phyloP scores from a whole-genome alignment of 2,113 vertebrate species.

The Oplegnathus fasciatus region DNA sequence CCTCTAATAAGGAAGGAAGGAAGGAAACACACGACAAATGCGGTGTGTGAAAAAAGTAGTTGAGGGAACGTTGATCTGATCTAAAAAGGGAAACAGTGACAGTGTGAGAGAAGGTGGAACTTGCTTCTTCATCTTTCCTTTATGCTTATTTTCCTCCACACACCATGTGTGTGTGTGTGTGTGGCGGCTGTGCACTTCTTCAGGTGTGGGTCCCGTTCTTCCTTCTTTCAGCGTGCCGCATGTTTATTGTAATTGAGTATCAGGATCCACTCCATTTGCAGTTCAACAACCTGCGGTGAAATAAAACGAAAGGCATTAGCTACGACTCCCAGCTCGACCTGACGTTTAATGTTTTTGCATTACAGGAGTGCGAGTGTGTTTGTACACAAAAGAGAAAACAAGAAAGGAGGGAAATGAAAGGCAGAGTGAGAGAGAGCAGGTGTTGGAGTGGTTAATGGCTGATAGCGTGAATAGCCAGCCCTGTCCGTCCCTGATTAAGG shows the following conservation, averaged over 20 bases:
- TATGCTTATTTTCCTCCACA: neutral
- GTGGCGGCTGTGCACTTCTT: neutral
- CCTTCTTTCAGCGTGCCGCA: slow-evolving; percentile 9
- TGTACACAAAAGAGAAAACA: slow-evolving; percentile 61
- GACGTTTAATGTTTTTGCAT: slow-evolving; percentile 40
- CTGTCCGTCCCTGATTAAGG: slow-evolving; percentile 60
- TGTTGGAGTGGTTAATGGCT: slow-evolving; percentile 83
- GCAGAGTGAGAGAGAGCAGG: slow-evolving; percentile 81
- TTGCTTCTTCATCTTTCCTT: slow-evolving; percentile 10
- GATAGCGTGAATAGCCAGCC: slow-evolving; percentile 69
- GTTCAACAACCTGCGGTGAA: slow-evolving; percentile 79
- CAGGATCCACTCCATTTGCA: slow-evolving; percentile 41
- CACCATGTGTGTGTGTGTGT: neutral
- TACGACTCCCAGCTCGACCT: neutral
- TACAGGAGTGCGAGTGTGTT: slow-evolving; percentile 26
- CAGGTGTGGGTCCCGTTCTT: neutral
- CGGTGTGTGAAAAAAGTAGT: too few relatives aligned
- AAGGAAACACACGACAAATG: too few relatives aligned
- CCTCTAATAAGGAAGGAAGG: neutral
- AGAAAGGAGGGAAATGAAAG: slow-evolving; percentile 52
- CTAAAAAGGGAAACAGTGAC: neutral
- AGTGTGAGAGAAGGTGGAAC: neutral
- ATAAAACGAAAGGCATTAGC: slow-evolving; percentile 57
- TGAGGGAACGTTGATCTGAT: neutral
- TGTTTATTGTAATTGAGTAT: neutral